Percentiles rank a stretch among this genome's conserved stretches.
These are phyloP conservation scores for Solen grandis DNA, from an alignment of 1,140 invertebrate species.

Conservation along the genomic window DNA sequence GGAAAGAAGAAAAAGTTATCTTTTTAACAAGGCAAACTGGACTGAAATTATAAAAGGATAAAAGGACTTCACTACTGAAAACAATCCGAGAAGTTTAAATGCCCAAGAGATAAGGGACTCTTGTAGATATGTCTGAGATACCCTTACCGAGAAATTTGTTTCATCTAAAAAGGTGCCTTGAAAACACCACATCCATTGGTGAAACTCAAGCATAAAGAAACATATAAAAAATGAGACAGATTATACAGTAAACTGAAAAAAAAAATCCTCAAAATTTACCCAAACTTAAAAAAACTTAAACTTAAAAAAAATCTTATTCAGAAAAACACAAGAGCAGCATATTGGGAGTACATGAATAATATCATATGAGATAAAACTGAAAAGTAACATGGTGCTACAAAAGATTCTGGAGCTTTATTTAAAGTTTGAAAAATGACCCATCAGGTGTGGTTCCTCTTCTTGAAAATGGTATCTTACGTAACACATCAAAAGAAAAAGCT, in stretches of 20 bases:
- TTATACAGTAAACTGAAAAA: constrained; percentile 22
- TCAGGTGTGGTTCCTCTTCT: no score
- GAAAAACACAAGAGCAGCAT: neutral
- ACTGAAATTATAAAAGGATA: neutral
- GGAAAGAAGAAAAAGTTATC: neutral
- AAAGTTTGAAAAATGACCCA: no score
- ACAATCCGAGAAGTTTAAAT: neutral
- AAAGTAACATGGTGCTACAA: no score
- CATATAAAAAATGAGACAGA: constrained; percentile 20
- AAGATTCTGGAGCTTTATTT: no score
- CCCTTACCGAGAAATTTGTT: neutral
- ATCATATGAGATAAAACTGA: no score
- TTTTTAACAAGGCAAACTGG: constrained; percentile 18
- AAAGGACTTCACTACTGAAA: neutral
- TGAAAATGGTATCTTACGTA: no score
- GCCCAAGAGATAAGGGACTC: neutral
- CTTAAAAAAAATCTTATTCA: constrained; percentile 10
- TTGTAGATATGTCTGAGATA: neutral
- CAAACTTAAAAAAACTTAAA: constrained; percentile 19
- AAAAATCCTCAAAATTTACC: constrained; percentile 1
- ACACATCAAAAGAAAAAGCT: no score
- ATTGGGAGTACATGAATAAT: constrained; percentile 34
- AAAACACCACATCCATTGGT: constrained; percentile 16
- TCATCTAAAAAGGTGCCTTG: constrained; percentile 1
- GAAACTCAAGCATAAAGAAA: constrained; percentile 23